phyloP scores from a whole-genome alignment of 2,888 invertebrate species.

The Morpho achilles region DNA sequence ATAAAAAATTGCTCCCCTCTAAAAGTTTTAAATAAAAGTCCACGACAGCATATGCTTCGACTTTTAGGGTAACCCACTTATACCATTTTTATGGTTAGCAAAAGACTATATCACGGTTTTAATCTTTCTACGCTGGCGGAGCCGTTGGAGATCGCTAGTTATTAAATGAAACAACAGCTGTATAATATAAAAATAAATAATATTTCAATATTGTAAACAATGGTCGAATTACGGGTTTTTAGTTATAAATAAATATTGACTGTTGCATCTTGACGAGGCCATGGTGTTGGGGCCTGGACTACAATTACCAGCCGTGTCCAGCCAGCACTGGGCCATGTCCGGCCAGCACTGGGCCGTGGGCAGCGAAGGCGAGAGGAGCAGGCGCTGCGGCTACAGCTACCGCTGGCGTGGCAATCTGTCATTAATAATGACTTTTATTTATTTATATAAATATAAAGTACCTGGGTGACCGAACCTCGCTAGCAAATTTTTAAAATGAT shows the following conservation, averaged over 20 bases:
- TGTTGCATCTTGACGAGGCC: conserved; percentile 51
- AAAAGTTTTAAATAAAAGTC: no score
- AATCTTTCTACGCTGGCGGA: no score
- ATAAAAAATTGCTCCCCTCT: no score
- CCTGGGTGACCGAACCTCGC: no score
- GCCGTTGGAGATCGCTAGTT: no score
- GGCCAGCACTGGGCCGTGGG: conserved; percentile 30
- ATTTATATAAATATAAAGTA: no score
- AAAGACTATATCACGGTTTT: no score
- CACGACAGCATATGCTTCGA: no score
- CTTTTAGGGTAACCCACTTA: no score
- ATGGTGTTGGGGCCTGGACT: conserved; percentile 32
- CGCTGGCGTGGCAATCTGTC: conserved; percentile 60
- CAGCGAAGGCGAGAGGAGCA: conserved; percentile 50
- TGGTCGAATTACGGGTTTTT: conserved; percentile 12
- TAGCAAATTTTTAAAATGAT: no score
- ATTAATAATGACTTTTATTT: background rate
- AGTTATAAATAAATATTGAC: conserved; percentile 52
- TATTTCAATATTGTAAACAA: conserved; percentile 15
- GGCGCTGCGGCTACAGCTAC: conserved; percentile 49
- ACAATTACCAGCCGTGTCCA: conserved; percentile 58
- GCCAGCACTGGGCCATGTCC: conserved; percentile 28
- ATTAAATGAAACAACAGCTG: background rate
- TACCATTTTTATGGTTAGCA: no score
- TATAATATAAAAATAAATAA: conserved; percentile 11